Conservation (phyloP, 2,797 vertebrate genomes). For the Pitangus sulphuratus region DNA sequence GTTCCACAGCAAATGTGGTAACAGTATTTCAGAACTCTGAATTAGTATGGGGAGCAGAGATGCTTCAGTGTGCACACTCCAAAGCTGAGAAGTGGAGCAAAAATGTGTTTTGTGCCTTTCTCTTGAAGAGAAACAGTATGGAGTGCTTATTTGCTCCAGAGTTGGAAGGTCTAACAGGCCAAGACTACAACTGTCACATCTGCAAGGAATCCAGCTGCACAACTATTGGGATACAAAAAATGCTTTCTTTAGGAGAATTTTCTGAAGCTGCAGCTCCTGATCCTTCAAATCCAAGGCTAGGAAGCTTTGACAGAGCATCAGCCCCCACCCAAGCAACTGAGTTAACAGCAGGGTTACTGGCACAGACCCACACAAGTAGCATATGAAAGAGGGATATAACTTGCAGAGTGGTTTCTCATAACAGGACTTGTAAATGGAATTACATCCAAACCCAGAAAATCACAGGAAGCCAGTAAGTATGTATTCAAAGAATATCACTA, state of each 20-base stretch:
- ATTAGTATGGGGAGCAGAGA: background rate
- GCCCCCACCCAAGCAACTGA: background rate
- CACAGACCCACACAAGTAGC: background rate
- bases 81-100: background rate
- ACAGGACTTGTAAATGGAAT: background rate
- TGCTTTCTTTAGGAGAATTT: background rate
- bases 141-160: background rate
- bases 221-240: background rate
- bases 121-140: background rate
- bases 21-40: background rate
- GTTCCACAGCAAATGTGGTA: background rate
- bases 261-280: background rate
- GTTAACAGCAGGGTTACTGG: background rate
- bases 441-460: background rate
- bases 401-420: background rate
- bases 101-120: background rate
- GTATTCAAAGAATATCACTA: background rate
- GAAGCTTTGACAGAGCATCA: background rate
- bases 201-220: background rate
- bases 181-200: background rate
- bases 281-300: background rate
- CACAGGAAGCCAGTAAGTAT: background rate
- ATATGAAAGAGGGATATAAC: background rate
- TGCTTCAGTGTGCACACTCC: background rate
- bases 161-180: background rate